Percentiles rank a stretch among this genome's conserved stretches.
phyloP scores from a whole-genome alignment of 1,140 invertebrate genomes.

The Tribolium madens region DNA sequence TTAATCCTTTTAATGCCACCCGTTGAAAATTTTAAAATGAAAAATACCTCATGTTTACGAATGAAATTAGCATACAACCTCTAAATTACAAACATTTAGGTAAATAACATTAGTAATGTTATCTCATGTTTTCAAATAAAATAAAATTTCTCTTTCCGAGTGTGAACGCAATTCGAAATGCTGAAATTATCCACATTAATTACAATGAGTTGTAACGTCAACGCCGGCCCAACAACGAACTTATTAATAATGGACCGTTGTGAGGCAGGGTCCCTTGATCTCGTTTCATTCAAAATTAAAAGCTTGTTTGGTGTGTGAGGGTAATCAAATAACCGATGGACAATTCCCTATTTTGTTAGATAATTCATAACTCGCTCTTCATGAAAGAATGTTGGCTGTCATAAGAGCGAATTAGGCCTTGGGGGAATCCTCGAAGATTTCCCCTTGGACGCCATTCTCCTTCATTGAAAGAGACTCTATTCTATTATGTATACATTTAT shows the following conservation, averaged over 20 bases:
- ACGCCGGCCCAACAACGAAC: constrained; percentile 11
- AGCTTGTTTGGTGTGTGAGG: constrained; percentile 30
- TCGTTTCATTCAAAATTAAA: constrained; percentile 37
- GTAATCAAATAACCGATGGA: constrained; percentile 38
- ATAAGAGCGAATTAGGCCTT: constrained; percentile 37
- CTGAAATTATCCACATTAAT: constrained; percentile 18
- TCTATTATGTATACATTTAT: constrained; percentile 38
- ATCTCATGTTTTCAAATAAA: constrained; percentile 1
- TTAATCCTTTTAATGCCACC: background rate
- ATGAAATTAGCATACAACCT: background rate
- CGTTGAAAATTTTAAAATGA: background rate
- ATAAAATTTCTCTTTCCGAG: constrained; percentile 6
- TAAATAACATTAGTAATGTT: constrained; percentile 19
- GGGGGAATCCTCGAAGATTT: constrained; percentile 27
- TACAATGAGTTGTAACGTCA: constrained; percentile 22
- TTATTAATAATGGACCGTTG: constrained; percentile 19
- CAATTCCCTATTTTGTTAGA: constrained; percentile 29
- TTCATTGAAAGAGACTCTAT: constrained; percentile 28
- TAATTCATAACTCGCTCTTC: constrained; percentile 27
- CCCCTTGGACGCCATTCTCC: constrained; percentile 4
- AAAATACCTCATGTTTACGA: background rate
- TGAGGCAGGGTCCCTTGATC: constrained; percentile 26
- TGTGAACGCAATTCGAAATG: constrained; percentile 1
- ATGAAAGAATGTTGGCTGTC: constrained; percentile 37
- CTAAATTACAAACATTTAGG: constrained; percentile 9